These are phyloP conservation scores for Yponomeuta malinellus DNA, from an alignment of 2,888 invertebrate genomes.

Conservation along the genomic window DNA sequence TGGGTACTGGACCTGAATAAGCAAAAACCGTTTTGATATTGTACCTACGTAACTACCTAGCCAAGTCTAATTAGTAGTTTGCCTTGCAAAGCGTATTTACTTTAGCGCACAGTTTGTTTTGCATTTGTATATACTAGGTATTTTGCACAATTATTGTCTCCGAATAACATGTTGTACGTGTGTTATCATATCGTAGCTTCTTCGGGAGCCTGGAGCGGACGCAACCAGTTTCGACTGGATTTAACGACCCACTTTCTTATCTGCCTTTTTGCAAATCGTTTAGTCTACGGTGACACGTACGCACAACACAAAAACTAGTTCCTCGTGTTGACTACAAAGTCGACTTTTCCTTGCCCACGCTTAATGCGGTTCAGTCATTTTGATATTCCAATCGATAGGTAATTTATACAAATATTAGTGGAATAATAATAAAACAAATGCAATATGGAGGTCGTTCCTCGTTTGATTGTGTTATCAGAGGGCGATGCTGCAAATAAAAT, in stretches of 20 bases:
- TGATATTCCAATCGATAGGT: conserved; percentile 22
- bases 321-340: conserved; percentile 17
- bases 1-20: too few species aligned
- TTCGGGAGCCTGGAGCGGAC: background rate
- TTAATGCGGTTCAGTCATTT: conserved; percentile 25
- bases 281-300: conserved; percentile 27
- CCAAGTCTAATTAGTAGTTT: too few species aligned
- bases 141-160: background rate
- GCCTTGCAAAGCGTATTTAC: too few species aligned
- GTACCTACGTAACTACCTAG: too few species aligned
- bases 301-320: conserved; percentile 21
- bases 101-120: too few species aligned
- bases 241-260: conserved; percentile 59
- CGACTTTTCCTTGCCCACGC: conserved; percentile 18
- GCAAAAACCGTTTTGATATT: too few species aligned
- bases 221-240: conserved; percentile 43
- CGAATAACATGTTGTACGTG: background rate
- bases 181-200: background rate
- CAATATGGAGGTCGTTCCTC: conserved; percentile 50
- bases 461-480: conserved; percentile 36
- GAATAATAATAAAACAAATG: conserved; percentile 57
- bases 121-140: too few species aligned
- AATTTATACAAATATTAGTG: conserved; percentile 59
- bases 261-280: conserved; percentile 61
- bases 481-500: background rate